Evolutionary conservation across 2,797 vertebrate genomes (phyloP).

Genomic region (Linurgus olivaceus): DNA sequence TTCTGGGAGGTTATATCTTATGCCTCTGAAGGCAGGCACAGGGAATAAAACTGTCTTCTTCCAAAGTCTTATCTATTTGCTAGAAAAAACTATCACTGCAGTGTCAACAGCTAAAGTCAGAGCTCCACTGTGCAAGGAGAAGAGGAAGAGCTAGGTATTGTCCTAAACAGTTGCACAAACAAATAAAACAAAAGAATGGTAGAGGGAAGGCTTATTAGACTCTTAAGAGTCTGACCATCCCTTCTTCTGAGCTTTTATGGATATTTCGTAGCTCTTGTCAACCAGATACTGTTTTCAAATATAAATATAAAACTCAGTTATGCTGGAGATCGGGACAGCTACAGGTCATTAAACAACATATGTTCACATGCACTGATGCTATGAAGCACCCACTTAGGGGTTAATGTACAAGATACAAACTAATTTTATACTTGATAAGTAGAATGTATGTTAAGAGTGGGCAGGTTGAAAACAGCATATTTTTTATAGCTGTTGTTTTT

Average conservation of each 20-base stretch:
- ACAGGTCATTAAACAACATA: constrained; percentile 43
- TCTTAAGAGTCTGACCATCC: background rate
- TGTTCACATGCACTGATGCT: constrained; percentile 12
- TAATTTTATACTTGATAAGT: constrained; percentile 35
- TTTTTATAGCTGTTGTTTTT: background rate
- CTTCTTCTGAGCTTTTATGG: background rate
- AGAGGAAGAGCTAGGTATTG: background rate
- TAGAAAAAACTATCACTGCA: background rate
- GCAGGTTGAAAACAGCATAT: background rate
- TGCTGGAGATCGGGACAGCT: background rate
- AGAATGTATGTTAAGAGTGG: constrained; percentile 19
- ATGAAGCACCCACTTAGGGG: constrained; percentile 4
- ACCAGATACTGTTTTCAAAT: background rate
- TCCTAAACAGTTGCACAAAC: background rate
- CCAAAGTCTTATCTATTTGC: background rate
- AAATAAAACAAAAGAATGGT: background rate
- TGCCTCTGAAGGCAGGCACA: background rate
- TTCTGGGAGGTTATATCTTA: background rate
- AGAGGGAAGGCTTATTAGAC: background rate
- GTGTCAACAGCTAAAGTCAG: background rate
- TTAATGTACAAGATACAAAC: background rate
- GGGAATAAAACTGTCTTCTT: background rate
- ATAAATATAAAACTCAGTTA: background rate
- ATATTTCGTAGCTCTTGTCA: background rate
- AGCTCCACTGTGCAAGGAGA: background rate